Evolutionary conservation across 2,797 vertebrate genomes (phyloP), one percentile per base, ranked within the genome.

Genomic region (Borostomias antarcticus): DNA sequence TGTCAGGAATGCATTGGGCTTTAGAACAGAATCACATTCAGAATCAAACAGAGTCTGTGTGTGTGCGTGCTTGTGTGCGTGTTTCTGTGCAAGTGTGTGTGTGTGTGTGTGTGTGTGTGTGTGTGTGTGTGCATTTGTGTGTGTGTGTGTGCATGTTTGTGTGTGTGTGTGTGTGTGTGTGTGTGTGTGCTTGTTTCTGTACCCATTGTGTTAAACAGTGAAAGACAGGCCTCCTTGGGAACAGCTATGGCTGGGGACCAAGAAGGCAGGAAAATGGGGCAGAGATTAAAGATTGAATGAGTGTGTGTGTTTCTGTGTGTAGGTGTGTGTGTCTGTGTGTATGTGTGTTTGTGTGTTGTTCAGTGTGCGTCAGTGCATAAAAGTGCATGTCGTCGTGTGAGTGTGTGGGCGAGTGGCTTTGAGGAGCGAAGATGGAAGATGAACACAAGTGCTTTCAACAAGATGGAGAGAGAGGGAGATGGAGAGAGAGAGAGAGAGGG

Each of bases 281-380:
- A 86, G 82, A 89, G 89, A 91, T 90, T 88, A 87, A 89, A 88
- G 83, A 89, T 89, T 87, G 84, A 86, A 77, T 81, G 23, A 56
- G 45, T 52, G 62, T 68, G 65, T 51, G 68, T 64, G 26, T 57
- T 25, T 58, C 35, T 51, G 62, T 69, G 65, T 50, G 74, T 67
- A 23, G 57, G 30, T 63, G 51, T 43, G 43, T 50, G 81, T 6
- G 71, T 47, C 74, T 76, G 84, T 81, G 77, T 79, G 82, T 50
- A 11, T 72, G 73, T 5, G 56, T 3, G 37, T 79, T 78, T 81
- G 66, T 43, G 73, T 56, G 64, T 62, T 13, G 47, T 81, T 80
- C 82, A 80, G 81, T 80, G 79, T 85, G 85, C 68, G 76, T 74
- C 79, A 84, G 82, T 80, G 78, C 70, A 58, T 59, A 25, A 50